phyloP scores from a whole-genome alignment of 2,888 invertebrate genomes.

The Dryobotodes eremita region DNA sequence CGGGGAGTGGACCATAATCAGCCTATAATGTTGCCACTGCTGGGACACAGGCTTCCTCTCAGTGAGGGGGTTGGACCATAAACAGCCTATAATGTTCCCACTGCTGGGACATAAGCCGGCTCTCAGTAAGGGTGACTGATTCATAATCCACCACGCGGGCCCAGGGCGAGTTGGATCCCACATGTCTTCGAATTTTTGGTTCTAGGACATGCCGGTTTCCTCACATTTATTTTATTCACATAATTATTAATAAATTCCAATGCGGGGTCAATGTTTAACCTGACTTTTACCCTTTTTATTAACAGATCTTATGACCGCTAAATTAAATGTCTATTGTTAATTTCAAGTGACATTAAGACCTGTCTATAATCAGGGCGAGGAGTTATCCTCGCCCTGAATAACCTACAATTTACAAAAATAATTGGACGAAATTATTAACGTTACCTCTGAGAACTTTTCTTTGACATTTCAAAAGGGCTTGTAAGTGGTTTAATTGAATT shows the following conservation, averaged over 20 bases:
- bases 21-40: no score
- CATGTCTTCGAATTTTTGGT: background rate
- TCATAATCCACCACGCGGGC: background rate
- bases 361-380: slow-evolving; percentile 34
- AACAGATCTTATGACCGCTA: background rate
- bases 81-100: no score
- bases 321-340: slow-evolving; percentile 12
- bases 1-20: no score
- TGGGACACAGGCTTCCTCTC: no score
- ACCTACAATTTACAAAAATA: slow-evolving; percentile 9
- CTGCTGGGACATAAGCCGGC: background rate
- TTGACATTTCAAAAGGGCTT: no score
- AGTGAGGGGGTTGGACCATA: no score
- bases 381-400: background rate
- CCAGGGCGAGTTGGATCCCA: background rate
- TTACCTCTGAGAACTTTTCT: background rate
- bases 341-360: slow-evolving; percentile 24
- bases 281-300: slow-evolving; percentile 10
- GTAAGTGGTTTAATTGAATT: no score
- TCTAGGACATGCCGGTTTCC: background rate
- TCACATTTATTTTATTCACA: no score
- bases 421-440: background rate
- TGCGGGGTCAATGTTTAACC: background rate
- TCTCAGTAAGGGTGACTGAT: background rate
- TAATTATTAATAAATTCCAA: background rate